Evolutionary conservation across 2,113 vertebrate species (phyloP), one percentile per base, ranked within the genome.

Genomic region (Boulengeromyrus knoepffleri): DNA sequence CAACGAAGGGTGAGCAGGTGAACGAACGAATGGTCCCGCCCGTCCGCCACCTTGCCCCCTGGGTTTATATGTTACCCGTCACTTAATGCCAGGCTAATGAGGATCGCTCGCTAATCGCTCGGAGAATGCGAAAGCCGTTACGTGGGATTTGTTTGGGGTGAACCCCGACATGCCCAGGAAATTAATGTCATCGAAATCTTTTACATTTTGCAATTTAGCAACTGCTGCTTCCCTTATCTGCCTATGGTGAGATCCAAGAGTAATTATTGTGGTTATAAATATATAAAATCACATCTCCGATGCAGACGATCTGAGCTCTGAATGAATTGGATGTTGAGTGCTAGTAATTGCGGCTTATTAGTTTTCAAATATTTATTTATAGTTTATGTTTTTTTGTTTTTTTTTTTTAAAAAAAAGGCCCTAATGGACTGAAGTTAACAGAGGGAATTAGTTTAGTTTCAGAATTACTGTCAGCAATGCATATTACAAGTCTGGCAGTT

Each of bases 1-100:
- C 86, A 89, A 90, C 89, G 89, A 21, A n/a, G 39, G 90, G 58
- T 46, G 70, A 85, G 84, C 89, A 90, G 89, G 85, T 62, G 88
- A 89, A 88, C 80, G 89, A 88, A 90, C 31, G 31, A 36, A 36
- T 2, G 9, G 83, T 47, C 2, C 21, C 83, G 21, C 83, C 45
- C 83, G 42, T 85, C 53, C 39, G 3, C 87, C 42, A 2, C 53
- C 87, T 53, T 52, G 24, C 53, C 56, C 87, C 56, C 8, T 53
- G 13, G 39, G 87, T 62, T 88, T 46, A 62, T 45, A 36, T 88
- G 53, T 62, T 21, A 88, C 87, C 53, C 52, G 87, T 45, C 27
- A 19, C 87, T 13, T 88, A 88, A 62, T 58, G 19, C 19, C 52
- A 45, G 21, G 77, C 77, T 58, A 85, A 58, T 62, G 56, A 89